These are phyloP conservation scores for Papilio polytes DNA, from an alignment of 1,140 invertebrate species.

Conservation along the genomic window DNA sequence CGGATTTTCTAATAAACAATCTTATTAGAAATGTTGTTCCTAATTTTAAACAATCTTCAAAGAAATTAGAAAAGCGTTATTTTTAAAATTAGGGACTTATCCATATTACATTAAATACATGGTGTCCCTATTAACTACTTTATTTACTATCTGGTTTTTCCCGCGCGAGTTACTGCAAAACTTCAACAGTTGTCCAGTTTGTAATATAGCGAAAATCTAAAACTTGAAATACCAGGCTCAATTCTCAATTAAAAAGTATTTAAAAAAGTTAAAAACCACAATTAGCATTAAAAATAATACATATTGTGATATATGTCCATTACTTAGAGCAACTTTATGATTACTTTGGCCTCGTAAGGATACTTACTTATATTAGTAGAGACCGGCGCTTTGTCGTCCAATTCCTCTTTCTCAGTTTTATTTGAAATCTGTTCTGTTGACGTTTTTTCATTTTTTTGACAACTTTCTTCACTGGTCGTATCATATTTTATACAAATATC, in stretches of 20 bases:
- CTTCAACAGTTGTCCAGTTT: background rate
- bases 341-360: background rate
- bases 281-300: too few species aligned
- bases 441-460: conserved; percentile 2
- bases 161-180: background rate
- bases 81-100: background rate
- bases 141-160: background rate
- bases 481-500: background rate
- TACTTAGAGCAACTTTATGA: background rate
- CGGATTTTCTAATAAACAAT: background rate
- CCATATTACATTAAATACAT: background rate
- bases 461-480: background rate
- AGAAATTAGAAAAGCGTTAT: background rate
- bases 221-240: background rate
- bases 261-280: background rate
- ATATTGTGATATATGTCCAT: background rate
- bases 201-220: background rate
- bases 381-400: conserved; percentile 33
- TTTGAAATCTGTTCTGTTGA: background rate
- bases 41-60: background rate
- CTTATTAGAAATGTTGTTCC: background rate
- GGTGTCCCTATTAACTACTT: background rate
- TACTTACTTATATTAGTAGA: conserved; percentile 52
- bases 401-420: background rate
- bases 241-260: background rate